Evolutionary conservation across 1,140 invertebrate species (phyloP), one percentile per base, ranked within the genome.

Genomic region (Tetragonula clypearis): DNA sequence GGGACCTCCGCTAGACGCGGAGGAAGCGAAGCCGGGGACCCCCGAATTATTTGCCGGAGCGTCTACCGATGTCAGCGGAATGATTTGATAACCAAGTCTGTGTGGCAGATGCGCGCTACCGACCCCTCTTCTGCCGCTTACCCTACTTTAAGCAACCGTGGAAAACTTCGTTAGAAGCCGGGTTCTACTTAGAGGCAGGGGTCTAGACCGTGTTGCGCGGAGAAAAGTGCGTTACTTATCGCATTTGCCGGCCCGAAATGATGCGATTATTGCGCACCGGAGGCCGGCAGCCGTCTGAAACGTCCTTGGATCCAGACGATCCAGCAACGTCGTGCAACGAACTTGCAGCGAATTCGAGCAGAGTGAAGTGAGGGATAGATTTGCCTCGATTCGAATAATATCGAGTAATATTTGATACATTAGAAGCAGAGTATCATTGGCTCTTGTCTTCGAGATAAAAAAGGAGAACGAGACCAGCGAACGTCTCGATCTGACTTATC

Each of bases 51-150:
- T 90, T 79, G 56, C 66, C 66, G 62, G 56, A 68, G 66, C 76
- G 72, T 86, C 87, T 88, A 88, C 79, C 78, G 88, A 79, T 89
- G 85, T 84, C 85, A 88, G 68, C 69, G 65, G 85, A 83, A 90
- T 90, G 81, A 90, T 90, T 90, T 78, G 87, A 90, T 90, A 88
- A 90, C 82, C 55, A 78, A 72, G 80, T 86, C 81, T 74, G 79
- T 74, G 79, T 78, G 78, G 82, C 85, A 90, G 82, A 88, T 75
- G 85, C 71, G 79, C 79, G n/a, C 62, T 41, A 35, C 23, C 26
- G 35, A 41, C 41, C 41, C 0, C 41, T 41, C 5, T 41, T 0
- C 41, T 8, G 41, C 41, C 41, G 26, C 30, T 30, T 30, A 30
- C 74, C 30, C 19, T 26, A 26, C 65, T 86, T 88, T 88, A 89